A percentile compares a stretch with the other conserved stretches of the same genome.
Conservation (phyloP, 2,888 invertebrate species). For the Heliconius charithonia region DNA sequence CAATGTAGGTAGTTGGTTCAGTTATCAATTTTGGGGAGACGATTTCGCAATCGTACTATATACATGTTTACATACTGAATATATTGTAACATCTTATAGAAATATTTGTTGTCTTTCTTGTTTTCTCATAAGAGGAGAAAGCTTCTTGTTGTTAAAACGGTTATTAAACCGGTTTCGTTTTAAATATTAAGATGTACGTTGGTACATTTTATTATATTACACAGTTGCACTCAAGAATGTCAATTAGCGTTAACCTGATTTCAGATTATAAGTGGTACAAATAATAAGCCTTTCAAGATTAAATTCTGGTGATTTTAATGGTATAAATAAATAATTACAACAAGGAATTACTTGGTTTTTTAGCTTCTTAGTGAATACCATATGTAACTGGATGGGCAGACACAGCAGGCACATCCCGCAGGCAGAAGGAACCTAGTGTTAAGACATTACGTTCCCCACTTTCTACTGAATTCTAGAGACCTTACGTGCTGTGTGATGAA, state of each 20-base stretch:
- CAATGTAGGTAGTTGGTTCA: constrained; percentile 70
- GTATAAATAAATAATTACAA: background rate
- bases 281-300: background rate
- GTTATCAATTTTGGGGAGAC: constrained; percentile 72
- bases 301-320: background rate
- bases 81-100: background rate
- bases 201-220: background rate
- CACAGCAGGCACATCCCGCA: no score
- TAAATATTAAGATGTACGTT: background rate
- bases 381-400: background rate
- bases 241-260: background rate
- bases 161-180: constrained; percentile 9
- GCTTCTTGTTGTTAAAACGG: constrained; percentile 12
- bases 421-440: background rate
- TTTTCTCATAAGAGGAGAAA: constrained; percentile 19
- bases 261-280: background rate
- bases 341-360: fast-evolving
- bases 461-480: background rate
- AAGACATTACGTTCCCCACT: background rate
- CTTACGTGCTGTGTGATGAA: background rate
- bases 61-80: constrained; percentile 43
- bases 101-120: constrained; percentile 5
- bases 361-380: background rate
- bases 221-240: background rate
- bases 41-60: constrained; percentile 49